Conservation (phyloP, 2,888 invertebrate genomes). For the Linnaemya tessellans region DNA sequence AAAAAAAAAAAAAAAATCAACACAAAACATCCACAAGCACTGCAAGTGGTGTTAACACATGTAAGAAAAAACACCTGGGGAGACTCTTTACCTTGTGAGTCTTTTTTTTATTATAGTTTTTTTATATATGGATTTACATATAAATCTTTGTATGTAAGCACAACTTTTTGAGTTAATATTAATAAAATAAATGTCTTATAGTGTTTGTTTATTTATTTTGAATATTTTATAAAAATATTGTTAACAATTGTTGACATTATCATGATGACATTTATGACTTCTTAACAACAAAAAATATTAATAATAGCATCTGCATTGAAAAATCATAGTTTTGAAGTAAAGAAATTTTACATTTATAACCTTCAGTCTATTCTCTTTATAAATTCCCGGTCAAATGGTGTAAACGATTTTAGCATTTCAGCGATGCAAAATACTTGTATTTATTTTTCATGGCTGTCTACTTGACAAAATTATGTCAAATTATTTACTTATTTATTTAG, state of each 20-base stretch:
- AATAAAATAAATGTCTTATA: not conserved
- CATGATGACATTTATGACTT: slow-evolving; percentile 55
- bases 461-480: slow-evolving; percentile 38
- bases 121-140: not conserved
- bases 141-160: not conserved
- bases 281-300: not conserved
- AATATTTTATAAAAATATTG: slow-evolving; percentile 36
- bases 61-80: slow-evolving; percentile 57
- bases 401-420: not conserved
- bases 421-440: not conserved
- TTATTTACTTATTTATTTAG: not conserved
- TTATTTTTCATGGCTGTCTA: slow-evolving; percentile 26
- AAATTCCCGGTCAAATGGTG: not conserved
- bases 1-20: not conserved
- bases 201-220: not conserved
- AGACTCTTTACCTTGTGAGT: slow-evolving; percentile 20
- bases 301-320: slow-evolving; percentile 6
- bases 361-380: slow-evolving; percentile 5
- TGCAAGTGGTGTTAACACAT: slow-evolving; percentile 50
- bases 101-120: not conserved
- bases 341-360: slow-evolving; percentile 15
- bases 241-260: slow-evolving; percentile 52
- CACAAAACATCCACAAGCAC: slow-evolving; percentile 12
- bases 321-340: slow-evolving; percentile 1
- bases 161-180: not conserved